These are phyloP conservation scores for Prunella himalayana DNA, from an alignment of 2,113 vertebrate genomes.

Conservation along the genomic window DNA sequence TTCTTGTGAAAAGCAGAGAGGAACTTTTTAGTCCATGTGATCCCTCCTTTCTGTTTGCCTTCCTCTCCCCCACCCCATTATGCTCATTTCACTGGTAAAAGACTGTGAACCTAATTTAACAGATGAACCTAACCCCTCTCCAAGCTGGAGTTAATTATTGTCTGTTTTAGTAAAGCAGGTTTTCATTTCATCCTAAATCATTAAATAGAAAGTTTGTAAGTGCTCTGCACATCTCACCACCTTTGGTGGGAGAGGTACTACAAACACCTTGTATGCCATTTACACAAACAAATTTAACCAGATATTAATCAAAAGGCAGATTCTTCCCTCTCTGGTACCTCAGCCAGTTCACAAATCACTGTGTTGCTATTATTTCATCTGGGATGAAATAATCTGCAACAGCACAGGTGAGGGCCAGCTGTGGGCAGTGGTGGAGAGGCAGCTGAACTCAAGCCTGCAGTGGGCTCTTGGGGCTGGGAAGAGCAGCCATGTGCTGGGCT, in stretches of 20 bases:
- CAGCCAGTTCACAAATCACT: background rate
- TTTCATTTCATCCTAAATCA: background rate
- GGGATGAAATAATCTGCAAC: background rate
- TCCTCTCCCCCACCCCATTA: rapidly evolving
- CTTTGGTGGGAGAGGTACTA: background rate
- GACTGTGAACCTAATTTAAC: background rate
- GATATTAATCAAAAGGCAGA: background rate
- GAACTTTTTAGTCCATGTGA: background rate
- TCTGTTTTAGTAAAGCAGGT: background rate
- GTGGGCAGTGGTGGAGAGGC: background rate
- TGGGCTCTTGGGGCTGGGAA: background rate
- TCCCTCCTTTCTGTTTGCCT: background rate
- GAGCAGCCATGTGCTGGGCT: background rate
- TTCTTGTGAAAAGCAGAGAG: background rate
- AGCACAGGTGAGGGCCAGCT: background rate
- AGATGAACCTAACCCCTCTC: background rate
- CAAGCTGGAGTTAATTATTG: background rate
- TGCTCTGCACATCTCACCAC: background rate
- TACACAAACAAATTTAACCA: background rate
- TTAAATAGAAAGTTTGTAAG: background rate
- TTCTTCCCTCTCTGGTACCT: background rate
- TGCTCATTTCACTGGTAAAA: background rate
- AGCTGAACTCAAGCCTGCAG: background rate
- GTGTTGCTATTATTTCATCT: background rate
- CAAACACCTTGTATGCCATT: background rate